Percentiles rank a stretch among this genome's conserved stretches.
These are phyloP conservation scores for Lacerta bilineata DNA, from an alignment of 2,797 vertebrate genomes.

Conservation along the genomic window DNA sequence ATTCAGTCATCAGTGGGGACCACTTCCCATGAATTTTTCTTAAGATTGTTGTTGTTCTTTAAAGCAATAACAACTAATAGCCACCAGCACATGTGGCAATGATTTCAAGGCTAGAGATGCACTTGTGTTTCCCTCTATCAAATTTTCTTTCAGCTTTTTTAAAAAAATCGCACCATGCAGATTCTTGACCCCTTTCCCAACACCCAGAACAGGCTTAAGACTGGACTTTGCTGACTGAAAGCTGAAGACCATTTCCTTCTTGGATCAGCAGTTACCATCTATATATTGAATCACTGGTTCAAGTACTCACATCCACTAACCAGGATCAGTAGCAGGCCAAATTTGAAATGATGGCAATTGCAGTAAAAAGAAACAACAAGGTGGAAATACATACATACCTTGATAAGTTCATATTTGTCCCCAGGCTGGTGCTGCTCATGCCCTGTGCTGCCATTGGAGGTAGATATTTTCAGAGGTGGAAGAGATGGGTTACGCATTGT, in stretches of 20 bases:
- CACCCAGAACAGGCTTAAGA: background rate
- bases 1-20: background rate
- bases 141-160: background rate
- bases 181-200: background rate
- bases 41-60: no score
- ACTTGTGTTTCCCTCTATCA: background rate
- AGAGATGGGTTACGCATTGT: slow-evolving; percentile 82
- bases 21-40: background rate
- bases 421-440: slow-evolving; percentile 84
- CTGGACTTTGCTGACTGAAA: background rate
- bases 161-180: background rate
- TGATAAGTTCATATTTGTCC: slow-evolving; percentile 71
- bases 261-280: background rate
- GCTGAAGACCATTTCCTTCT: background rate
- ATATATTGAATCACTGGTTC: background rate
- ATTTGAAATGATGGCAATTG: background rate
- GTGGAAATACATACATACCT: no score
- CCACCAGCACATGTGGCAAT: background rate
- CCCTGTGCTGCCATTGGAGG: slow-evolving; percentile 92
- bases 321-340: background rate
- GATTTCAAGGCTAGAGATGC: background rate
- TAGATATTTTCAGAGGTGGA: slow-evolving; percentile 89
- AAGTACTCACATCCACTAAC: background rate
- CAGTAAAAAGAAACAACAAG: background rate
- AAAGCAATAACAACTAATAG: background rate